phyloP scores from a whole-genome alignment of 2,888 invertebrate species.

The Taphrorychus bicolor region DNA sequence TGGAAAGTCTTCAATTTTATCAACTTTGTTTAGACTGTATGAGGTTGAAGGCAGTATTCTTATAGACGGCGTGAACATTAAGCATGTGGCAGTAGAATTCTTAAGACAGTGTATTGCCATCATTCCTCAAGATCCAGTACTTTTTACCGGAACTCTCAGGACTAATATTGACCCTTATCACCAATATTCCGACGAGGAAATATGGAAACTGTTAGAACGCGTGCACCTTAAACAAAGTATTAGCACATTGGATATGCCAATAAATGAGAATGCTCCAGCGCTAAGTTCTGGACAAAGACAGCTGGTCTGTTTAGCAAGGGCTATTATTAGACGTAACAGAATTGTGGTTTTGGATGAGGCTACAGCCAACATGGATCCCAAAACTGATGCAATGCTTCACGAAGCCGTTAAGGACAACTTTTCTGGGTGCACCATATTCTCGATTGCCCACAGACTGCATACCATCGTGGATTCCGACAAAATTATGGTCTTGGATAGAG shows the following conservation, averaged over 20 bases:
- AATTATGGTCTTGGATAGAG: constrained; percentile 64
- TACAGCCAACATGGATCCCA: constrained; percentile 83
- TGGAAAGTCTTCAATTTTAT: constrained; percentile 78
- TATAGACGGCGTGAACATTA: constrained; percentile 80
- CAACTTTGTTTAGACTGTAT: constrained; percentile 81
- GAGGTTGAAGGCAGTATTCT: constrained; percentile 77
- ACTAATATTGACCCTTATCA: constrained; percentile 50
- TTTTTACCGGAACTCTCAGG: constrained; percentile 67
- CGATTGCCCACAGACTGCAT: constrained; percentile 57
- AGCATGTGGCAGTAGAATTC: constrained; percentile 73
- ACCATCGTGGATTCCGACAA: constrained; percentile 66
- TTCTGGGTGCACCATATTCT: constrained; percentile 63
- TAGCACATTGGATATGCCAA: constrained; percentile 61
- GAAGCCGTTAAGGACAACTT: constrained; percentile 66
- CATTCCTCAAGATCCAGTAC: constrained; percentile 84
- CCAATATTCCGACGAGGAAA: constrained; percentile 44
- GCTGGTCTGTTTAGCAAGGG: constrained; percentile 73
- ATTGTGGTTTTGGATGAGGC: constrained; percentile 70
- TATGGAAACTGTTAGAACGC: constrained; percentile 49
- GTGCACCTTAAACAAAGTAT: constrained; percentile 61
- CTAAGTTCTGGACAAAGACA: constrained; percentile 67
- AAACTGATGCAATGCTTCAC: constrained; percentile 79
- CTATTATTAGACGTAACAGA: constrained; percentile 60
- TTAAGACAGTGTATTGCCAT: constrained; percentile 79
- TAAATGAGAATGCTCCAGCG: constrained; percentile 55